phyloP scores from a whole-genome alignment of 2,888 invertebrate genomes.

The Megastigmus dorsalis region DNA sequence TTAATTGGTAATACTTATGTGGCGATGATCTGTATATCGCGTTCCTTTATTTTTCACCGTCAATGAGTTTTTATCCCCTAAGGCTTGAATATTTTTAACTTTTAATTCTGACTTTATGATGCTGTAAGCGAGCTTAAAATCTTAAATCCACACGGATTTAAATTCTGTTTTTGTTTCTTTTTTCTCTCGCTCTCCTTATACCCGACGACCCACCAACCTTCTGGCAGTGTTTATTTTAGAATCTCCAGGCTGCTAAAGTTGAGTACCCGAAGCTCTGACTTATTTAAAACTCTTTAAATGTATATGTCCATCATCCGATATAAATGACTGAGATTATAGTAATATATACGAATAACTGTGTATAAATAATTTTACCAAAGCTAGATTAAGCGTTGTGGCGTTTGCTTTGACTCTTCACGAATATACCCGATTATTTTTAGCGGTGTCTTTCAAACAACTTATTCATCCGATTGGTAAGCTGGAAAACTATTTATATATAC shows the following conservation, averaged over 20 bases:
- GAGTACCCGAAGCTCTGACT: not conserved
- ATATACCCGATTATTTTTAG: too few relatives aligned
- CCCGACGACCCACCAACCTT: not conserved
- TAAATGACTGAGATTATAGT: not conserved
- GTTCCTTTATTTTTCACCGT: conserved; percentile 10
- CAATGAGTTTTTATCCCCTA: conserved; percentile 18
- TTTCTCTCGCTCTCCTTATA: not conserved
- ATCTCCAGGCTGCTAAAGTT: conserved; percentile 7
- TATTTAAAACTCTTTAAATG: conserved; percentile 22
- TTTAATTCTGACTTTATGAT: conserved; percentile 47
- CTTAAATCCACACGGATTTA: conserved; percentile 38
- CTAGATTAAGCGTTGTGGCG: too few relatives aligned
- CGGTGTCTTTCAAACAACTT: too few relatives aligned
- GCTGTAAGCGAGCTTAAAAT: conserved; percentile 35
- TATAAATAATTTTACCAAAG: too few relatives aligned
- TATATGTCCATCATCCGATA: conserved; percentile 4
- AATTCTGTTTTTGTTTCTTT: conserved; percentile 15
- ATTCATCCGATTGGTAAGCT: too few relatives aligned
- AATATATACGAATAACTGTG: too few relatives aligned
- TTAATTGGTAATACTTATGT: not conserved
- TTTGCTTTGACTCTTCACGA: too few relatives aligned
- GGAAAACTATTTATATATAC: too few relatives aligned
- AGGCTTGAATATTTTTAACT: conserved; percentile 40
- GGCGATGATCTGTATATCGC: not conserved
- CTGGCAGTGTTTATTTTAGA: conserved; percentile 27